Evolutionary conservation across 2,797 vertebrate genomes (phyloP).

Genomic region (Danio albolineatus): DNA sequence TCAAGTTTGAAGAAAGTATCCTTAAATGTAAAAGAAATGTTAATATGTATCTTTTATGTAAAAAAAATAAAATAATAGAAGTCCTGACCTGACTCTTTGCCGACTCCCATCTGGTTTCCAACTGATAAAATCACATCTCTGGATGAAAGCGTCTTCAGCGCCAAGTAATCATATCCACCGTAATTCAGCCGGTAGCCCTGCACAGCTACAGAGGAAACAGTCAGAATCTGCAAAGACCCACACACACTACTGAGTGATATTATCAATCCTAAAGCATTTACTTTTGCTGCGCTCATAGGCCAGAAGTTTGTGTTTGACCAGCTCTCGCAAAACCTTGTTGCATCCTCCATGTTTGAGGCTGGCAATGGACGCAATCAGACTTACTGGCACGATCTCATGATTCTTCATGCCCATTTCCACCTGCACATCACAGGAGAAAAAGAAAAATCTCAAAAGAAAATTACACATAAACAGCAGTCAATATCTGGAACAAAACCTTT

Average conservation of each 20-base stretch:
- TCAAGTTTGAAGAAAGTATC: not conserved
- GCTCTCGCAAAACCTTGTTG: conserved; percentile 92
- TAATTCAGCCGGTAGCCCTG: conserved; percentile 95
- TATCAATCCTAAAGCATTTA: conserved; percentile 62
- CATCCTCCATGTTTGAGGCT: conserved; percentile 95
- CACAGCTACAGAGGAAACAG: conserved; percentile 78
- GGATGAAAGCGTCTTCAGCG: conserved; percentile 91
- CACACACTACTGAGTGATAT: not conserved
- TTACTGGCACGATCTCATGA: conserved; percentile 94
- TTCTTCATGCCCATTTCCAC: conserved; percentile 99
- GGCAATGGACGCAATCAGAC: conserved; percentile 92
- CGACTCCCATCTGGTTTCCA: conserved; percentile 98
- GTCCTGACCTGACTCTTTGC: conserved; percentile 93
- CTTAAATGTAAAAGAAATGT: too few species aligned
- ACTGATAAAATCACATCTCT: conserved; percentile 88
- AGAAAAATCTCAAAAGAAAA: not conserved
- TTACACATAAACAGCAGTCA: too few species aligned
- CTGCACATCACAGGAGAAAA: conserved; percentile 68
- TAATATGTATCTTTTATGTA: too few species aligned
- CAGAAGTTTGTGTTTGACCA: conserved; percentile 93
- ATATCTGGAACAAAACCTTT: not conserved
- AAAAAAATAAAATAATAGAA: not conserved
- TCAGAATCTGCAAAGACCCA: conserved; percentile 3
- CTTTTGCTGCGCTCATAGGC: conserved; percentile 89
- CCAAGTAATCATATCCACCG: conserved; percentile 94